Conservation (phyloP, 2,113 vertebrate genomes). For the Phasianus colchicus region DNA sequence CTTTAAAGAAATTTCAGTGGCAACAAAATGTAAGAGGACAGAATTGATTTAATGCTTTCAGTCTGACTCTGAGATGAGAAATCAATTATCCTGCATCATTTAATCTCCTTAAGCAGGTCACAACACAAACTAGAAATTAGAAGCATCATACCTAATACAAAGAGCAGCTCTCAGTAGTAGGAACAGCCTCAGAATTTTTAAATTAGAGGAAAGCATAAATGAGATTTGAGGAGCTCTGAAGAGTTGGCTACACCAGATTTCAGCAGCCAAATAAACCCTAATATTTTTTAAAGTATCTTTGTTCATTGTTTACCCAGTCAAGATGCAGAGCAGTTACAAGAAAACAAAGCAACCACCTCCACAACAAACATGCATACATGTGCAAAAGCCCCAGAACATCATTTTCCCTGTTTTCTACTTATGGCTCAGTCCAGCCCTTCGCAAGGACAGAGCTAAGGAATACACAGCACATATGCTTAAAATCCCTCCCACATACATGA, state of each 20-base stretch:
- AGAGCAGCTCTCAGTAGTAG: neutral
- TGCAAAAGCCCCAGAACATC: neutral
- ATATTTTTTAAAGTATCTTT: neutral
- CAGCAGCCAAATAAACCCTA: neutral
- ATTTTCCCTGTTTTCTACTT: neutral
- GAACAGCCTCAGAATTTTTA: neutral
- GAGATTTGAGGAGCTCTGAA: neutral
- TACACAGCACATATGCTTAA: neutral
- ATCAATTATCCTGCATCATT: slow-evolving; percentile 64
- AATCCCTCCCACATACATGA: neutral
- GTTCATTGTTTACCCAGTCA: neutral
- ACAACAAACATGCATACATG: neutral
- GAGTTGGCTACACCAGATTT: neutral
- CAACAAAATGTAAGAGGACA: slow-evolving; percentile 31
- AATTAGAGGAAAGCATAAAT: neutral
- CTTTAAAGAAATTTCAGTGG: slow-evolving; percentile 23
- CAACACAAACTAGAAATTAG: slow-evolving; percentile 43
- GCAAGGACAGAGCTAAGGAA: neutral
- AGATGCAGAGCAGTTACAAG: neutral
- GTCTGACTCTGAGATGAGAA: slow-evolving; percentile 57
- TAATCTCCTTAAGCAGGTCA: slow-evolving; percentile 68
- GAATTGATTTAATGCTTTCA: slow-evolving; percentile 59
- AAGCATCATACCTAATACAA: neutral
- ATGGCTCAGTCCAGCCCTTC: neutral
- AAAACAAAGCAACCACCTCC: neutral